Conservation (phyloP, 2,888 invertebrate genomes). For the Acrobeloides nanus region DNA sequence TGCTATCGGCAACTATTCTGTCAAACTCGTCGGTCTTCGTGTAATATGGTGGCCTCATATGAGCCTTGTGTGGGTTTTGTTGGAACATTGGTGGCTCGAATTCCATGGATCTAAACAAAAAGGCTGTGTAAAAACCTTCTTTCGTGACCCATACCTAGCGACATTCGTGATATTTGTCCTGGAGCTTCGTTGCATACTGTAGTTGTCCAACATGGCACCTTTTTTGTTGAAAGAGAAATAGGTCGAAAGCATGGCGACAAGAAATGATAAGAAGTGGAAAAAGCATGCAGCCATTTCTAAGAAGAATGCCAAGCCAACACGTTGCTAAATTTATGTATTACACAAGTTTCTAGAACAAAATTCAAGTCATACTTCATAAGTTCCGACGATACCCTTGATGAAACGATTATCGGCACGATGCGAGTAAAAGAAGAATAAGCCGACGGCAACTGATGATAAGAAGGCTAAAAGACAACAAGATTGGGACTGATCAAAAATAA, state of each 20-base stretch:
- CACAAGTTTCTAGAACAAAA: neutral
- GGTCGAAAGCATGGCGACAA: conserved; percentile 45
- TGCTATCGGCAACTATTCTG: conserved; percentile 50
- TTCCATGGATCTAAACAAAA: conserved; percentile 45
- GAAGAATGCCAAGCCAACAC: conserved; percentile 51
- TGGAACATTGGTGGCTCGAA: conserved; percentile 39
- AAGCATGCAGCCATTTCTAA: conserved; percentile 50
- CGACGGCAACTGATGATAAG: conserved; percentile 48
- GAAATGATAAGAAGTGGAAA: conserved; percentile 46
- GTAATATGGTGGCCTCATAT: conserved; percentile 25
- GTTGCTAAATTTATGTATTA: conserved; percentile 31
- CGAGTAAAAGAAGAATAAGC: conserved; percentile 51
- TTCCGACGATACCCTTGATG: conserved; percentile 53
- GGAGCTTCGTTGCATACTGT: conserved; percentile 41
- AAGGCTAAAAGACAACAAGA: conserved; percentile 34
- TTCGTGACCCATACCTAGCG: too few relatives aligned
- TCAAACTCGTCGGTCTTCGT: conserved; percentile 25
- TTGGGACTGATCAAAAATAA: conserved; percentile 11
- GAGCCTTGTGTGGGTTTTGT: conserved; percentile 8
- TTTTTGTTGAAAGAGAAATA: conserved; percentile 44
- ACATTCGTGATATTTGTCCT: conserved; percentile 52
- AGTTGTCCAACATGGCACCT: conserved; percentile 37
- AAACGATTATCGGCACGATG: conserved; percentile 51
- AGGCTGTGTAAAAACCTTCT: neutral
- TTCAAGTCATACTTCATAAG: conserved; percentile 39